A percentile compares a stretch with the other conserved stretches of the same genome.
Conservation (phyloP, 2,888 invertebrate genomes). For the Rotaria macrura region DNA sequence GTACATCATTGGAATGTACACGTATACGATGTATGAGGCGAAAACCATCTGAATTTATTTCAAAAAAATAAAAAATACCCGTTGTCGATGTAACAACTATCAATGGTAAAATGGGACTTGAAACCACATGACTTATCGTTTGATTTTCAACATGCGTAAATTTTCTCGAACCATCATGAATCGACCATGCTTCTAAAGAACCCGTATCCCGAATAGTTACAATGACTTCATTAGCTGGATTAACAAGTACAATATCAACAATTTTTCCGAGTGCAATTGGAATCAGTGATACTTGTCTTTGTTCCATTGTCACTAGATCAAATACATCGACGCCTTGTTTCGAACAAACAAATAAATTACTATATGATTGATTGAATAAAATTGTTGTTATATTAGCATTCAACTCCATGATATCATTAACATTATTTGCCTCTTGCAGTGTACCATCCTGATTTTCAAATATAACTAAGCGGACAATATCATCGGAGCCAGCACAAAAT, state of each 20-base stretch:
- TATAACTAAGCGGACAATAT: background rate
- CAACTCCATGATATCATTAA: background rate
- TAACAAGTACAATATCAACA: background rate
- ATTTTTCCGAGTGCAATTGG: background rate
- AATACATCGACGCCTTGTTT: background rate
- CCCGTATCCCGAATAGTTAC: background rate
- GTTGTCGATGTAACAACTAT: background rate
- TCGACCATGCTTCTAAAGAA: conserved; percentile 8
- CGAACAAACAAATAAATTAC: background rate
- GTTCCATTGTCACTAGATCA: background rate
- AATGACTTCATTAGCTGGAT: background rate
- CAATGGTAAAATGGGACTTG: background rate
- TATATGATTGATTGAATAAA: background rate
- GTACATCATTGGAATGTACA: background rate
- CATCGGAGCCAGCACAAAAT: background rate
- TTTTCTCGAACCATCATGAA: background rate
- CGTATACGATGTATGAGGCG: conserved; percentile 1
- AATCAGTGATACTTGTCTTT: background rate
- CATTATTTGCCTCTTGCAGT: background rate
- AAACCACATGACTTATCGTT: background rate
- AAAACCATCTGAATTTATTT: background rate
- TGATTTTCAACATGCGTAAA: background rate
- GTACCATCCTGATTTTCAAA: background rate
- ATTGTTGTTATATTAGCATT: background rate
- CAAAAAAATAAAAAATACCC: background rate